Evolutionary conservation across 2,797 vertebrate genomes (phyloP), one percentile per base, ranked within the genome.

Genomic region (Calcarius lapponicus): DNA sequence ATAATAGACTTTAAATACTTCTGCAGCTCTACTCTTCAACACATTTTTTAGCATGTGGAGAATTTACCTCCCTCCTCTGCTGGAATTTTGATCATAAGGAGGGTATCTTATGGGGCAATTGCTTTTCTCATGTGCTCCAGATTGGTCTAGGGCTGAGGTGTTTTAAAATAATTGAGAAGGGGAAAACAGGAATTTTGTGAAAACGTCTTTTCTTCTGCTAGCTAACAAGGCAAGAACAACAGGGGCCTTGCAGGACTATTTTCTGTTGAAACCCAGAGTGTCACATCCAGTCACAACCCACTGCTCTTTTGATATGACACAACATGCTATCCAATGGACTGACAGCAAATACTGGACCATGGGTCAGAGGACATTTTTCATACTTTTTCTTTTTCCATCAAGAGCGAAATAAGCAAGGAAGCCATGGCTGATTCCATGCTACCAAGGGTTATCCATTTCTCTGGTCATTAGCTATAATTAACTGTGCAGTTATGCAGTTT

Each of bases 1-100:
- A 92, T 50, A 93, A 95, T 40, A 61, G 84, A 74, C 71, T 73
- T 95, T 28, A 67, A 92, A 71, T 92, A 83, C 61, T 92, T 89
- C 72, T 47, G 45, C 53, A 71, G 79, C 42, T 87, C 45, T 80
- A 8, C 85, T 87, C 82, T 95, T 87, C 81, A 80, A 32, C 11
- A 14, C 48, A 22, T 45, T 84, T 92, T 91, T 88, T 28, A 86
- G 89, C 43, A 62, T 2, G 4, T 8, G 24, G 34, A 93, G 61
- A 80, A 70, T 69, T 85, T 91, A 10, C 53, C 3, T 0, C 25
- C 53, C 7, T 95, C 28, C 61, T 87, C 67, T 93, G 61, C 54
- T 83, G 84, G 67, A 71, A 32, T 71, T 93, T 51, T 80, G 45
- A 73, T 92, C 65, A 54, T n/a, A 65, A 45, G 45, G 5, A 79